Evolutionary conservation across 2,797 vertebrate species (phyloP).

Genomic region (Mormyrops attenuatus): DNA sequence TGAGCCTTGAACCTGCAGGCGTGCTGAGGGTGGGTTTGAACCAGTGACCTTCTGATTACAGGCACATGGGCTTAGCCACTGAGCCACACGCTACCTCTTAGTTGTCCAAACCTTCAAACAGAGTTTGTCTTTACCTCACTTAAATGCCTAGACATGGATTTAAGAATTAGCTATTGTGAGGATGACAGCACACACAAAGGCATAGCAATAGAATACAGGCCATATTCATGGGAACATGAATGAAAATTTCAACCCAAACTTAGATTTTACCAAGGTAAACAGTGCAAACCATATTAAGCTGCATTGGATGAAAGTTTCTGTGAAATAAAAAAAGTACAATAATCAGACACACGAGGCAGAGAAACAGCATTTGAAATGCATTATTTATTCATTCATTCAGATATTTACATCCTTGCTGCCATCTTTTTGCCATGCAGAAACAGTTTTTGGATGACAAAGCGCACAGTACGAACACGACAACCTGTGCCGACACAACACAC

Average conservation of each 20-base stretch:
- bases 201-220: not conserved
- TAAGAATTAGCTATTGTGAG: not conserved
- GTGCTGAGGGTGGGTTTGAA: too few species aligned
- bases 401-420: slow-evolving; percentile 10
- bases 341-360: not conserved
- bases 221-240: not conserved
- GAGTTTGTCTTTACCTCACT: not conserved
- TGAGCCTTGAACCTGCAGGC: too few species aligned
- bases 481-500: not conserved
- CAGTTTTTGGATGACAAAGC: not conserved
- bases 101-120: not conserved
- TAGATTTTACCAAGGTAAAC: not conserved
- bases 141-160: not conserved
- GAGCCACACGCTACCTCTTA: too few species aligned
- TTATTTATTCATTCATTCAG: not conserved
- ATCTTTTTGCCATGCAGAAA: not conserved
- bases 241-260: not conserved
- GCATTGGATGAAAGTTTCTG: not conserved
- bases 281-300: not conserved
- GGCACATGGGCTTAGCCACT: too few species aligned
- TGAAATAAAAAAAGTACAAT: not conserved
- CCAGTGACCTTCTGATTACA: too few species aligned
- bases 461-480: not conserved
- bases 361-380: not conserved
- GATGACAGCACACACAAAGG: not conserved